Base-by-base conservation (phyloP, 2,113 vertebrate genomes). In the Cyphomyrus plagiostoma region DNA sequence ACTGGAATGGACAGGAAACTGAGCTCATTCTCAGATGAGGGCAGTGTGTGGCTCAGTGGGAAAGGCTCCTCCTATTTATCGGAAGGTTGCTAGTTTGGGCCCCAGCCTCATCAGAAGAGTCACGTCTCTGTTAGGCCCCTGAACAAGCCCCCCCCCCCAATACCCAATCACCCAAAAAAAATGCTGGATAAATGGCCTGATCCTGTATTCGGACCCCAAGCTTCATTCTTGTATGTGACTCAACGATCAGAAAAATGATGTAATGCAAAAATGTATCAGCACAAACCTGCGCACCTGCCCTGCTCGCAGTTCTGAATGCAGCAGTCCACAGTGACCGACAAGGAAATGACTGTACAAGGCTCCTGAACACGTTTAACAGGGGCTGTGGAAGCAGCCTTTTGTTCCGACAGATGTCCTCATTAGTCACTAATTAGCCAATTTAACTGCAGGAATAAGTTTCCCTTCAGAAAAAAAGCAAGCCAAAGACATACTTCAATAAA, bases 371-470 rank as follows among this genome's bases (percentile, higher is more conserved):
- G 2, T 19, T 42, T 42, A 42, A 15, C 74, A 42, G 74, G 74
- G 42, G 45, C 42, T 84, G 11, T 46, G 82, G 21, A 84, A 46
- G 82, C 82, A 84, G 42, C 35, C 45, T 84, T 84, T 48, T 84
- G 42, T 42, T 80, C 74, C 15, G 17, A 80, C 74, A 80, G 23
- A 46, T 48, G 82, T 46, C 82, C 82, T 84, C 42, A 84, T 46
- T 48, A 84, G 45, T 84, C 45, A 48, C 82, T 84, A 84, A 84
- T 84, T 84, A 46, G 82, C 19, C 82, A 45, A 46, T 84, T 84
- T 84, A 35, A 80, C 82, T 84, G 45, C 39, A 84, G 42, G 19
- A 45, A 84, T 84, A 84, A 23, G 82, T 46, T 84, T 84, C 82
- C 82, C 45, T 84, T 84, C 39, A 21, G 35, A 84, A 48, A 53